Conservation (phyloP, 2,888 invertebrate genomes). For the Sminthurinus aureus region DNA sequence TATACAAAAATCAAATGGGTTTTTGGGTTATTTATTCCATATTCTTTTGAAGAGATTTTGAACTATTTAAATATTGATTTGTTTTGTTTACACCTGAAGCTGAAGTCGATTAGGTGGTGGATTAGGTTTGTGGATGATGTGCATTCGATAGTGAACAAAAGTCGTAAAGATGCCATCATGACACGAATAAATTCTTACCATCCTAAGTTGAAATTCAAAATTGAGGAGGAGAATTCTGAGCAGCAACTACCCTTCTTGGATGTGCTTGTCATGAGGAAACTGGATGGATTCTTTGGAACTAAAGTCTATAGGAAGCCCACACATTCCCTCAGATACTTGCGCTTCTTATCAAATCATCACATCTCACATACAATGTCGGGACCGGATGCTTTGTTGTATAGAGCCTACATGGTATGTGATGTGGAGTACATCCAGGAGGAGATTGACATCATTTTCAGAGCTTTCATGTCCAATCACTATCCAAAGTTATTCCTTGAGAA, state of each 20-base stretch:
- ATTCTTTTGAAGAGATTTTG: too few species aligned
- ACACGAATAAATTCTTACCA: neutral
- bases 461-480: too few species aligned
- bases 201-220: neutral
- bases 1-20: too few species aligned
- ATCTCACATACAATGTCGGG: slow-evolving; percentile 7
- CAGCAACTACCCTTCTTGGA: neutral
- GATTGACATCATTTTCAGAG: too few species aligned
- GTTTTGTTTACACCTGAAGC: too few species aligned
- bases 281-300: neutral
- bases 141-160: neutral
- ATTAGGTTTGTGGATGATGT: slow-evolving; percentile 8
- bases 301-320: slow-evolving; percentile 3
- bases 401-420: too few species aligned
- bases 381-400: neutral
- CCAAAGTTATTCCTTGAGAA: too few species aligned
- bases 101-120: neutral
- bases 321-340: neutral
- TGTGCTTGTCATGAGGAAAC: neutral
- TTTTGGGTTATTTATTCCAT: too few species aligned
- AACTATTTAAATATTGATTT: too few species aligned
- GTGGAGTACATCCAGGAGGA: too few species aligned
- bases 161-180: neutral
- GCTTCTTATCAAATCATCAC: slow-evolving; percentile 6
- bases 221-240: neutral